These are phyloP conservation scores for Drosophila antonietae DNA, from an alignment of 2,888 invertebrate genomes.

Conservation along the genomic window DNA sequence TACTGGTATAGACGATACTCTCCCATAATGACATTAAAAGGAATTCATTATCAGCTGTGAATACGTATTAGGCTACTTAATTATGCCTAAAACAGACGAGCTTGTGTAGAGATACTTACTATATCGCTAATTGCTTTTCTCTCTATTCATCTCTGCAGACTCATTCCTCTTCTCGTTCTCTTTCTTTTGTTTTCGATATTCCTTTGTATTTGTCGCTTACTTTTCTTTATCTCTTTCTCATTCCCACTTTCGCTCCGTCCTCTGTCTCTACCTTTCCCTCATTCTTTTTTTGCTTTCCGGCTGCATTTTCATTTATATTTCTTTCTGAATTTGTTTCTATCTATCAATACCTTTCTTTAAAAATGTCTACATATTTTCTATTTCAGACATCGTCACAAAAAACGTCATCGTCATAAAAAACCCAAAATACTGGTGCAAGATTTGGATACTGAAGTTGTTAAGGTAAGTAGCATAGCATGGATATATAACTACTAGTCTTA, in stretches of 20 bases:
- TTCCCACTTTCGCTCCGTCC: neutral
- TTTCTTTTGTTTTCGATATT: too few relatives aligned
- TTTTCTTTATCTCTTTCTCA: neutral
- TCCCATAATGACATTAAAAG: slow-evolving; percentile 3
- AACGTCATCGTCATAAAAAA: slow-evolving; percentile 85
- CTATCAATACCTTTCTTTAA: neutral
- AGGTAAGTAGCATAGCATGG: slow-evolving; percentile 63
- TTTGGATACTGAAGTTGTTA: slow-evolving; percentile 84
- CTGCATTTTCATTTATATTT: too few relatives aligned
- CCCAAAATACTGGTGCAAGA: slow-evolving; percentile 85
- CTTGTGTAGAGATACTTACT: neutral
- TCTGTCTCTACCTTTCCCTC: neutral
- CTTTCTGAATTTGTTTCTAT: neutral
- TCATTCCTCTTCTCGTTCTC: too few relatives aligned
- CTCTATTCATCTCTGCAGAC: too few relatives aligned
- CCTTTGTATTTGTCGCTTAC: too few relatives aligned
- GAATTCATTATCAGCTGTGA: neutral
- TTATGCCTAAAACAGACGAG: neutral
- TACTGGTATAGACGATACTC: slow-evolving; percentile 22
- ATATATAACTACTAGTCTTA: neutral
- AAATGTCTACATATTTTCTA: neutral
- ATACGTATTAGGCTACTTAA: neutral
- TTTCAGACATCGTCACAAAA: slow-evolving; percentile 84
- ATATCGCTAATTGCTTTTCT: too few relatives aligned
- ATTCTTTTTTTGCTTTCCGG: too few relatives aligned